These are phyloP conservation scores for Meteorus colon DNA, from an alignment of 2,888 invertebrate species.

Conservation along the genomic window DNA sequence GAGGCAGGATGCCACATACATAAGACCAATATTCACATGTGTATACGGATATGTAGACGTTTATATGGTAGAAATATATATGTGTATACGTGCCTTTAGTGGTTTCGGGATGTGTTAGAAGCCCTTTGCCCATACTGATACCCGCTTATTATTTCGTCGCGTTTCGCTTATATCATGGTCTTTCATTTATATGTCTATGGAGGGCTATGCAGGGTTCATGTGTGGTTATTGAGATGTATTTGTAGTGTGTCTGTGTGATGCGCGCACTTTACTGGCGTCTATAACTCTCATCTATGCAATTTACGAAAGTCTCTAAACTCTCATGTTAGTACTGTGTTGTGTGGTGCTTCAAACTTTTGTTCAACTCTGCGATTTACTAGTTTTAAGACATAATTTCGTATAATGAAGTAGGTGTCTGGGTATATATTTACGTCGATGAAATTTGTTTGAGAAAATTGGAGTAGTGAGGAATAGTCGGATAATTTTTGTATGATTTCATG, in stretches of 20 bases:
- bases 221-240: not conserved
- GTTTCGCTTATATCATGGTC: conserved; percentile 30
- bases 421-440: not conserved
- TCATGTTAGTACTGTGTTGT: conserved; percentile 19
- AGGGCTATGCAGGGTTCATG: not conserved
- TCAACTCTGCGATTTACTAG: conserved; percentile 30
- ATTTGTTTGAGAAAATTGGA: too few species aligned
- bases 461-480: too few species aligned
- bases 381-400: conserved; percentile 18
- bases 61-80: not conserved
- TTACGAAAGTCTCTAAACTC: conserved; percentile 31
- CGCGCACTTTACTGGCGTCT: conserved; percentile 6
- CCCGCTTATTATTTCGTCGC: conserved; percentile 46
- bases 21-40: conserved; percentile 11
- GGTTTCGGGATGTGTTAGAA: not conserved
- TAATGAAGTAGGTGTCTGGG: not conserved
- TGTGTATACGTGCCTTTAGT: not conserved
- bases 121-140: conserved; percentile 35
- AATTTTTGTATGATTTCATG: too few species aligned
- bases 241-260: not conserved
- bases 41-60: not conserved
- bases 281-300: conserved; percentile 26
- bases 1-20: conserved; percentile 32
- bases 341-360: conserved; percentile 29
- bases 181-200: conserved; percentile 4